Evolutionary conservation across 2,888 invertebrate species (phyloP), one percentile per base, ranked within the genome.

Genomic region (Eulithis prunata): DNA sequence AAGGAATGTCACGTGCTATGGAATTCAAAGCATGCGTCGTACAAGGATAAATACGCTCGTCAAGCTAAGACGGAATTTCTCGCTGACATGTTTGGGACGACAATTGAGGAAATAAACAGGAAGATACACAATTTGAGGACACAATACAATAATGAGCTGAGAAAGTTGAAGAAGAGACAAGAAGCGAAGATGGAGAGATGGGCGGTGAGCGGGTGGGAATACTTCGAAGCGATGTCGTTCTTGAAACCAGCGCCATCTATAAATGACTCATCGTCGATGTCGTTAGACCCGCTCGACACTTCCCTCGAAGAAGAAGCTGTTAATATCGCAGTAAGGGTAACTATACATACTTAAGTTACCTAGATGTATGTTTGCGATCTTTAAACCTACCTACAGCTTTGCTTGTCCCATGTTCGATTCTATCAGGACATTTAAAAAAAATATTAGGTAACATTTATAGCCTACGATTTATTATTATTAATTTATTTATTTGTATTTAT

Each of bases 101-200:
- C 87, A 2, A 64, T 80, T 0, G 91, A 90, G 66, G 91, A 91
- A 74, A 90, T 92, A 62, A 86, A 80, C 59, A 79, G 91, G 63
- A 92, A 92, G 70, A 80, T 91, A 63, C 91, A 92, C 74, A 91
- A 92, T 79, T 79, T 92, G 76, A 77, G 91, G 70, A 85, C 90
- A 36, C 92, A 91, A 76, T 88, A 88, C 57, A 90, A 91, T 73
- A 89, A 88, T 65, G 92, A 92, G 73, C 69, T 91, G 81, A 77
- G 92, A 70, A 92, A 91, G 78, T 86, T 92, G 70, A 88, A 89
- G 73, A 79, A 83, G 72, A 82, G 84, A 70, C 84, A 85, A 64
- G 71, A 75, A 59, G 67, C 71, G 52, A 66, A 68, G 64, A 69
- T 77, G 70, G 71, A 76, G 62, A 68, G 71, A 47, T 71, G 70